Base-by-base conservation (phyloP, 2,888 invertebrate genomes). In the Brassicogethes aeneus region DNA sequence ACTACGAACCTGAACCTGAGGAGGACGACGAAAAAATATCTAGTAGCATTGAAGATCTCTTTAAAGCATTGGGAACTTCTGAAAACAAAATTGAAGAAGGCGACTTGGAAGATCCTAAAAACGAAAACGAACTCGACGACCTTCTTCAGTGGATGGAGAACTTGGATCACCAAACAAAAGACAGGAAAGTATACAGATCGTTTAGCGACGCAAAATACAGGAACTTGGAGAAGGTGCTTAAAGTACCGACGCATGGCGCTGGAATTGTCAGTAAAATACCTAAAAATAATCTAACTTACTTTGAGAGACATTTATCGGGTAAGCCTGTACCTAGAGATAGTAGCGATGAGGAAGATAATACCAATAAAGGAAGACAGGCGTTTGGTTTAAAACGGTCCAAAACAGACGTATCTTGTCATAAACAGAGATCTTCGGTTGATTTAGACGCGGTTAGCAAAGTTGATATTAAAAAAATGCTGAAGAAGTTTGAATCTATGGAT, bases 21-120 rank as follows among this genome's bases (percentile, higher is more conserved):
- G 47, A 51, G 10, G 49, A 53, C 17, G 56, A 55, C 3, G 61
- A 59, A 40, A 50, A 54, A 16, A 46, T 59, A 2, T 64, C 65
- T 2, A 64, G 61, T 42, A 69, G 69, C 46, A 68, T 69, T 43
- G 69, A 69, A 53, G 66, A 69, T 54, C 53, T 69, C 36, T 57
- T 69, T 15, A 63, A 62, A 50, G 68, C 67, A 12, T 45, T 69
- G 23, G 64, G 67, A 55, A 59, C 57, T 2, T n/a, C n/a, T n/a
- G 67, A 67, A 55, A 61, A 62, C 2, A 48, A 45, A 33, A 48
- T 47, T 3, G 44, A 47, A 16, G 48, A 46, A 15, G 35, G 42
- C 14, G 54, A 52, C 23, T 40, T 43, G n/a, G 40, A 42, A 12
- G 32, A 32, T 23, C 39, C 37, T 37, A 40, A 43, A 43, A 39